phyloP scores from a whole-genome alignment of 1,140 invertebrate species.

The Lepidurus packardi region DNA sequence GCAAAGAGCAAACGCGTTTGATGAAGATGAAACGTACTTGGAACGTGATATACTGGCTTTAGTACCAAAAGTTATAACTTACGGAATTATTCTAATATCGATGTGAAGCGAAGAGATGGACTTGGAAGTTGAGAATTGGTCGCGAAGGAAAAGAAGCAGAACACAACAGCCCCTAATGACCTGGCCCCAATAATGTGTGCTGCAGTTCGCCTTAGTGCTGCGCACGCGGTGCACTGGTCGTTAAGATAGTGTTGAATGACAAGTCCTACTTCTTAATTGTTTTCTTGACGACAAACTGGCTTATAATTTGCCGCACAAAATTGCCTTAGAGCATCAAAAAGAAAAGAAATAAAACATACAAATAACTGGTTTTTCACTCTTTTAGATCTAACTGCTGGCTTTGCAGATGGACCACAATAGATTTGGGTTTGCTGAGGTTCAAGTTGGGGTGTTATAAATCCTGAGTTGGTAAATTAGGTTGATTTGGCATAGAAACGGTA shows the following conservation, averaged over 20 bases:
- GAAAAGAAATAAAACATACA: not conserved
- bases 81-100: not conserved
- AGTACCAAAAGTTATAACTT: no score
- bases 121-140: not conserved
- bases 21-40: no score
- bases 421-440: no score
- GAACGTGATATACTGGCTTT: no score
- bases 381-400: not conserved
- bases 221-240: not conserved
- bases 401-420: no score
- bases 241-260: not conserved
- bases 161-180: constrained; percentile 5
- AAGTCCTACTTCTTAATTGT: constrained; percentile 9
- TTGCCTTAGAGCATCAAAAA: constrained; percentile 6
- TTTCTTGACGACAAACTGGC: constrained; percentile 10
- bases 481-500: not conserved
- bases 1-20: no score
- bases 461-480: not conserved
- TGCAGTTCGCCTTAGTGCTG: not conserved
- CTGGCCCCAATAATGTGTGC: not conserved
- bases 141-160: not conserved
- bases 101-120: not conserved
- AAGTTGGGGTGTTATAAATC: not conserved
- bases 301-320: not conserved
- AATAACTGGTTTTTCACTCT: not conserved